These are phyloP conservation scores for Telmatherina bonti DNA, from an alignment of 2,797 vertebrate genomes.

Conservation along the genomic window DNA sequence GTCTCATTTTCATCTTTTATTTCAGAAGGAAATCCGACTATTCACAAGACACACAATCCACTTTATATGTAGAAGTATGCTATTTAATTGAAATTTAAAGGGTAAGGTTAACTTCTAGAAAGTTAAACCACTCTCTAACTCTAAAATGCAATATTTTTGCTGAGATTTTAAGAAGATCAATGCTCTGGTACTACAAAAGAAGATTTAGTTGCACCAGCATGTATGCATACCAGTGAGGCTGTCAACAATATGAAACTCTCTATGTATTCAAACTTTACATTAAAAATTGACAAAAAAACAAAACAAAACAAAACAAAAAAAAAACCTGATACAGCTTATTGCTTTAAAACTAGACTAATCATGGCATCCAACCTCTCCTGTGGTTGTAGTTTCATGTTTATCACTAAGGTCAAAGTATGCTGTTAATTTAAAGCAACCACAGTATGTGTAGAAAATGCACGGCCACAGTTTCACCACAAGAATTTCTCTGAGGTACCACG, in stretches of 20 bases:
- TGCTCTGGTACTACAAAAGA: neutral
- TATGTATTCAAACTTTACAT: no score
- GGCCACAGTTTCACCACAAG: neutral
- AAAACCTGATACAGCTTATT: no score
- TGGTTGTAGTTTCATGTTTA: neutral
- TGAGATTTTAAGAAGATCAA: neutral
- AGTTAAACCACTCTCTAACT: no score
- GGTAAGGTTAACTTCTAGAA: neutral
- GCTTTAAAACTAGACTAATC: neutral
- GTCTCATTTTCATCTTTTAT: neutral
- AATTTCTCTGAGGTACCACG: neutral
- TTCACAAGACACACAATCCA: neutral
- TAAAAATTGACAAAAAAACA: no score
- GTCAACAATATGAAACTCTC: no score
- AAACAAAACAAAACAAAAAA: no score
- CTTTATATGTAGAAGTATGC: no score
- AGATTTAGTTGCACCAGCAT: neutral
- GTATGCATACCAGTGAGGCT: neutral
- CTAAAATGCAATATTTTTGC: neutral
- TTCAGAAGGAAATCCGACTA: neutral
- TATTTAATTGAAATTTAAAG: neutral
- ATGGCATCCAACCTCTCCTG: neutral
- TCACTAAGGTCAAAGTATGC: neutral
- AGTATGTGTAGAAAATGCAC: neutral
- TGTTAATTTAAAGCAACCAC: neutral